Evolutionary conservation across 2,113 vertebrate species (phyloP).

Genomic region (Burhinus bistriatus): DNA sequence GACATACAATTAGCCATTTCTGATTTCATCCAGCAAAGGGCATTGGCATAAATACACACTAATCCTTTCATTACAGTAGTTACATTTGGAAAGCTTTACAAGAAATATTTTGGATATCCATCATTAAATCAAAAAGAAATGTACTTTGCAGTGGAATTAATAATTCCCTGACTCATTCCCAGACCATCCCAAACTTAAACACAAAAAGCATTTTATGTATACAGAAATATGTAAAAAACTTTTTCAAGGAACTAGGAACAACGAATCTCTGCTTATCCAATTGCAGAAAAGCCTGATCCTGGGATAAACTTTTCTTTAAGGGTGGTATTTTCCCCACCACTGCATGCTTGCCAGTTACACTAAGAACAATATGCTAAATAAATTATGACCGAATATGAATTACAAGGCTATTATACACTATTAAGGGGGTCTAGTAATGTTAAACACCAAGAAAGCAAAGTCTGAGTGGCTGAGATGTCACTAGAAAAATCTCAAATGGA

Average conservation of each 20-base stretch:
- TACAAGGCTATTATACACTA: slow-evolving; percentile 8
- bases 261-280: neutral
- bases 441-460: slow-evolving; percentile 17
- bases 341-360: neutral
- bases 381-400: slow-evolving; percentile 8
- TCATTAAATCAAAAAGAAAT: neutral
- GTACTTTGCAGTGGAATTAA: neutral
- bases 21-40: neutral
- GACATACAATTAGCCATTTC: neutral
- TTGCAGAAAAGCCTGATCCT: neutral
- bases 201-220: neutral
- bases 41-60: neutral
- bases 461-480: slow-evolving; percentile 30
- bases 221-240: neutral
- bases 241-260: neutral
- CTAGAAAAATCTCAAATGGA: slow-evolving; percentile 46
- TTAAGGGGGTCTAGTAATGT: slow-evolving; percentile 15
- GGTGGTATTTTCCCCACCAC: neutral
- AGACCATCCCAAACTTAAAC: neutral
- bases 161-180: neutral
- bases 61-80: neutral
- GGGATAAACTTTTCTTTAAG: neutral
- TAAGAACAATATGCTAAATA: neutral
- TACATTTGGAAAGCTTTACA: neutral
- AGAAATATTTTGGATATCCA: neutral